phyloP scores from a whole-genome alignment of 2,797 vertebrate species.

The Hyperoplus immaculatus region DNA sequence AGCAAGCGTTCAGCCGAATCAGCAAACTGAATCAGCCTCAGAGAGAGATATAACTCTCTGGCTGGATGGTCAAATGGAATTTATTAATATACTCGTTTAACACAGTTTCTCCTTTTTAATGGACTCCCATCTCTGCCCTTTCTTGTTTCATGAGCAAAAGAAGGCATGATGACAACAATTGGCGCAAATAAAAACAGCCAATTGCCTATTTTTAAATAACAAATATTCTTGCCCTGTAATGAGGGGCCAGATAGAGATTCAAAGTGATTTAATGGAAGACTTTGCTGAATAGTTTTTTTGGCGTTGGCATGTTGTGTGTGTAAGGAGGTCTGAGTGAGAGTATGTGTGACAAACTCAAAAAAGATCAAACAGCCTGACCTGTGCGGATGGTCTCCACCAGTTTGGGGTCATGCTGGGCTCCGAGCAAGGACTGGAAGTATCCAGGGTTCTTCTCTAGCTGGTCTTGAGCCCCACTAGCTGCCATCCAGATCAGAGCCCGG shows the following conservation, averaged over 20 bases:
- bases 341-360: background rate
- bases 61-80: background rate
- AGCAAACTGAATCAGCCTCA: slow-evolving; percentile 12
- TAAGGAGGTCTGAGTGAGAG: background rate
- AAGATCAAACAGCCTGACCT: slow-evolving; percentile 81
- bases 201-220: background rate
- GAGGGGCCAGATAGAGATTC: background rate
- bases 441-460: slow-evolving; percentile 91
- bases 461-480: slow-evolving; percentile 92
- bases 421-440: slow-evolving; percentile 90
- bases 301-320: background rate
- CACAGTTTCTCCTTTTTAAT: background rate
- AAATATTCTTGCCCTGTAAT: background rate
- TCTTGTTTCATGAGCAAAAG: background rate
- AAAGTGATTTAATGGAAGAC: background rate
- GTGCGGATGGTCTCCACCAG: slow-evolving; percentile 92
- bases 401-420: slow-evolving; percentile 86
- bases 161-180: too few species aligned
- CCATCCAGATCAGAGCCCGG: slow-evolving; percentile 93
- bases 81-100: background rate
- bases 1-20: slow-evolving; percentile 6
- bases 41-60: slow-evolving; percentile 1
- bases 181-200: background rate
- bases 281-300: background rate
- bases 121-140: background rate